phyloP scores from a whole-genome alignment of 2,888 invertebrate species.

The Euplagia quadripunctaria region DNA sequence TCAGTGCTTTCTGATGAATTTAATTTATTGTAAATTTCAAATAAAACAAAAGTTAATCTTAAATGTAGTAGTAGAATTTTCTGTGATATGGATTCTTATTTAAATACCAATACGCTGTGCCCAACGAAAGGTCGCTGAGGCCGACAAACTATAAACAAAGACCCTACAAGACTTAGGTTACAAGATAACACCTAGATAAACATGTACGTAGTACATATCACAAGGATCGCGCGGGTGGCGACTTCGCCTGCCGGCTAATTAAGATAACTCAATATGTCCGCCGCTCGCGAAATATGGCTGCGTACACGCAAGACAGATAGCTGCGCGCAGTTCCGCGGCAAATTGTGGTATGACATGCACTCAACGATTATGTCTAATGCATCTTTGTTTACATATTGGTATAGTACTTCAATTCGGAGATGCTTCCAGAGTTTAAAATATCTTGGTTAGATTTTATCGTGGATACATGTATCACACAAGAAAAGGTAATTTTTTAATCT shows the following conservation, averaged over 20 bases:
- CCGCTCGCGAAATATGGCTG: conserved; percentile 62
- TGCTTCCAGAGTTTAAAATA: not conserved
- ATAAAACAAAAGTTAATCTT: not conserved
- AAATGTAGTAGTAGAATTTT: not conserved
- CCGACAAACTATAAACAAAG: conserved; percentile 23
- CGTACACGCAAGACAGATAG: conserved; percentile 64
- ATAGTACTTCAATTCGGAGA: not conserved
- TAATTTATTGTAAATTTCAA: not conserved
- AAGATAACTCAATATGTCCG: conserved; percentile 71
- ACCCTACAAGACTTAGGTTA: conserved; percentile 43
- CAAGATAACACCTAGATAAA: conserved; percentile 47
- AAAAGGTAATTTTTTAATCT: no score
- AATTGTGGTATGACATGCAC: conserved; percentile 60
- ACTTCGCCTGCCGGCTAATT: conserved; percentile 62
- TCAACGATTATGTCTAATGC: conserved; percentile 27
- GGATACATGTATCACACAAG: no score
- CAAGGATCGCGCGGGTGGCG: conserved; percentile 62
- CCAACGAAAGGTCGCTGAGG: not conserved
- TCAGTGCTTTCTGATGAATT: no score
- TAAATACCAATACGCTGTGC: not conserved
- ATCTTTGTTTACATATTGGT: not conserved
- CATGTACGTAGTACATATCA: conserved; percentile 43
- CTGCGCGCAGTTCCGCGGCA: conserved; percentile 52
- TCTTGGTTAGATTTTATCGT: no score
- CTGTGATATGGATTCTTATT: not conserved